A percentile compares a stretch with the other conserved stretches of the same genome.
phyloP scores from a whole-genome alignment of 2,113 vertebrate genomes.

The Dicrurus megarhynchus region DNA sequence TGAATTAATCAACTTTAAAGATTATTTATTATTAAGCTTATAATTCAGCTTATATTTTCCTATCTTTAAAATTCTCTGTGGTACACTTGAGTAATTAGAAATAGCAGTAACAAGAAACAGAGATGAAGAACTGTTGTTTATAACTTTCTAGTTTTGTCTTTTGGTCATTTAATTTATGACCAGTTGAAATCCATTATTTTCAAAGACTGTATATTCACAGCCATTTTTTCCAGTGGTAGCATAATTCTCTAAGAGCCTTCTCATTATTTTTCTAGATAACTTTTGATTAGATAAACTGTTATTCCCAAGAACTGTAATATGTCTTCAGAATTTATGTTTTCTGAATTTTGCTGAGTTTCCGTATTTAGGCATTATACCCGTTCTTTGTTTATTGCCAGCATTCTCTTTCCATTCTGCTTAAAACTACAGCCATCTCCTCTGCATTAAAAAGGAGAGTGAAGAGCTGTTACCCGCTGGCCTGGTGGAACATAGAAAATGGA shows the following conservation, averaged over 20 bases:
- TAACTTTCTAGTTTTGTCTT: background rate
- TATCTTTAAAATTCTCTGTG: background rate
- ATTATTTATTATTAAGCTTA: background rate
- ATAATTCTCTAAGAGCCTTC: background rate
- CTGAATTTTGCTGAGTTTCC: background rate
- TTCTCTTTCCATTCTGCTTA: background rate
- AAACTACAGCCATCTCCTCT: background rate
- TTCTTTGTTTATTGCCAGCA: background rate
- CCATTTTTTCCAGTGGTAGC: background rate
- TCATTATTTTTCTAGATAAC: background rate
- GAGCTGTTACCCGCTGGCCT: background rate
- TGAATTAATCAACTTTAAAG: background rate
- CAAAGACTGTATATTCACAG: background rate
- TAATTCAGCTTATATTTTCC: background rate
- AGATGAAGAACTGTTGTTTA: background rate
- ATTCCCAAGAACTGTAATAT: background rate
- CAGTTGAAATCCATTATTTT: background rate
- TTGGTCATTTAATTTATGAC: background rate
- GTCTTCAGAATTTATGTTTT: background rate
- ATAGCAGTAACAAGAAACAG: background rate
- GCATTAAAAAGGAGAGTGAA: background rate
- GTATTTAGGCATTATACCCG: background rate
- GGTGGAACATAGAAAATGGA: background rate
- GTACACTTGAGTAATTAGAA: background rate
- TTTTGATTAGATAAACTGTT: background rate